Evolutionary conservation across 2,888 invertebrate genomes (phyloP), one percentile per base, ranked within the genome.

Genomic region (Brachynemurus nebulosus): DNA sequence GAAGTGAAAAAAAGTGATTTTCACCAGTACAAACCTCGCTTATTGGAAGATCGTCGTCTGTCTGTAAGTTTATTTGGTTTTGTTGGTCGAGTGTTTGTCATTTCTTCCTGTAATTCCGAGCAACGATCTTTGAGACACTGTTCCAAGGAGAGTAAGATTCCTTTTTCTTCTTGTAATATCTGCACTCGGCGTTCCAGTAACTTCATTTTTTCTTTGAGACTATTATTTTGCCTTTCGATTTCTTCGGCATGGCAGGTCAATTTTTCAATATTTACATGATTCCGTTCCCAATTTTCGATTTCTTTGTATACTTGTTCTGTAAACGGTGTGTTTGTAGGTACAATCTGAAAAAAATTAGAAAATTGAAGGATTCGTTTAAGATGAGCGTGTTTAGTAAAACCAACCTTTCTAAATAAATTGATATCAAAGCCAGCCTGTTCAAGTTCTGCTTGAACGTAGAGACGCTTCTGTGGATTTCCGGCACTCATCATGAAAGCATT

Each of bases 391-490:
- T n/a, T n/a, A n/a, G n/a, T n/a, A n/a, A n/a, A n/a, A 37, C n/a
- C 18, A 37, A 75, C 76, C 68, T 75, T 74, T 58, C 74, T 75
- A 50, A 76, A 66, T 45, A 68, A 64, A 35, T 68, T 61, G 36
- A 76, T 68, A 58, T 84, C 83, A 53, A 86, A 78, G 8, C 86
- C 86, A 43, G 86, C 86, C 61, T 88, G 85, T 54, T 81, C 82
- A 49, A 88, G 61, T 62, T 86, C 86, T 0, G 86, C 86, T 65
- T 89, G 90, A 42, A 90, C 76, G 59, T 90, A 89, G 8, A 91
- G 69, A 48, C 81, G 74, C 50, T 80, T 76, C 57, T 89, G 88
- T 4, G 80, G 71, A 30, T 75, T 72, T 0, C 80, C 79, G 0
- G 89, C 79, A 25, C 85, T 81, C 54, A 78, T 76, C 44, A 91